These are phyloP conservation scores for Euplexia lucipara DNA, from an alignment of 2,888 invertebrate genomes.

Conservation along the genomic window DNA sequence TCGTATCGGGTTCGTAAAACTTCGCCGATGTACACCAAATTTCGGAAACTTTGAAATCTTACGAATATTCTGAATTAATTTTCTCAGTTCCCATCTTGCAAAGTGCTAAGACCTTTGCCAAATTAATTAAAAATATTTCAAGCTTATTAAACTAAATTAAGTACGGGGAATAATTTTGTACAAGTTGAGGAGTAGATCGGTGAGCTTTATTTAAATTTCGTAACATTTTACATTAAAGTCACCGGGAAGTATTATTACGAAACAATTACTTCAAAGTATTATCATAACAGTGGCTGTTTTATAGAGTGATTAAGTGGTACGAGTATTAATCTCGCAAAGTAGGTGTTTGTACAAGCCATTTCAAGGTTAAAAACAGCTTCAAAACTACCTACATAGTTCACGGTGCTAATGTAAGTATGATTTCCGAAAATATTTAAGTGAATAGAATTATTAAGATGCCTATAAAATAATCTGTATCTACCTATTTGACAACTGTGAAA, in stretches of 20 bases:
- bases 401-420: neutral
- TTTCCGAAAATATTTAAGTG: too few relatives aligned
- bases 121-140: conserved; percentile 62
- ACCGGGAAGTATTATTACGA: conserved; percentile 42
- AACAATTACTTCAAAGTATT: conserved; percentile 35
- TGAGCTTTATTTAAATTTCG: conserved; percentile 45
- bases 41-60: conserved; percentile 55
- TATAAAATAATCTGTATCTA: too few relatives aligned
- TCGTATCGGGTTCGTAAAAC: conserved; percentile 35
- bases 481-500: too few relatives aligned
- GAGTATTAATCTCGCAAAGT: conserved; percentile 15
- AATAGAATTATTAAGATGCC: too few relatives aligned
- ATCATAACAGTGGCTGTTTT: conserved; percentile 10
- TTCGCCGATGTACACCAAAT: conserved; percentile 42
- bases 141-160: conserved; percentile 58
- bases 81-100: conserved; percentile 41
- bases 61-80: conserved; percentile 54
- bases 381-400: neutral
- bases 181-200: conserved; percentile 45
- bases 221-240: conserved; percentile 47
- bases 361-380: neutral
- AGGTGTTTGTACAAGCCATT: neutral
- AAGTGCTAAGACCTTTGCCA: conserved; percentile 57
- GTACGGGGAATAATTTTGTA: conserved; percentile 46
- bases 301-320: conserved; percentile 6